These are phyloP conservation scores for Seriola rivoliana DNA, from an alignment of 2,113 vertebrate species.

Conservation along the genomic window DNA sequence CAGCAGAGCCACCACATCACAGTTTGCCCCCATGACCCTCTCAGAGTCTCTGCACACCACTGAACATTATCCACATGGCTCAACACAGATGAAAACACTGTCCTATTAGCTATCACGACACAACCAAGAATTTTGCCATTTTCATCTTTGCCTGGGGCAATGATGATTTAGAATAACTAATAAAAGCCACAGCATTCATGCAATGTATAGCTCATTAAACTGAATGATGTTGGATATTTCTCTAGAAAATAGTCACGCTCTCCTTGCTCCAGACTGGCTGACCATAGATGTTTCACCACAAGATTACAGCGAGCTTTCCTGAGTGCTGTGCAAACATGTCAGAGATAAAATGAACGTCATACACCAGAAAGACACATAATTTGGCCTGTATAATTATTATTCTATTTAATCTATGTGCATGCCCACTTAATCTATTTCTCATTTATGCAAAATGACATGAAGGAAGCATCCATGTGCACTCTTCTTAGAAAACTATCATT, in stretches of 20 bases:
- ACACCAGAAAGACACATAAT: neutral
- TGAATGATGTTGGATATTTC: constrained; percentile 26
- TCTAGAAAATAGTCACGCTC: constrained; percentile 48
- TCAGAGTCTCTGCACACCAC: constrained; percentile 23
- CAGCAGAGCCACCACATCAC: constrained; percentile 4
- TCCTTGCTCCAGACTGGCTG: constrained; percentile 11
- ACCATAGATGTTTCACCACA: constrained; percentile 7
- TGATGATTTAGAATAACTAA: constrained; percentile 49
- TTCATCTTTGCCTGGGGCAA: constrained; percentile 35
- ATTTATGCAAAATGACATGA: constrained; percentile 15
- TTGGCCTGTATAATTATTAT: neutral
- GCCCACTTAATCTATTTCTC: neutral
- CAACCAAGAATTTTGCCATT: constrained; percentile 30
- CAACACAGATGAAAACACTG: constrained; percentile 48
- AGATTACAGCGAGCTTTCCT: neutral
- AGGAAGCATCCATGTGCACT: neutral
- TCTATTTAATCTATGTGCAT: neutral
- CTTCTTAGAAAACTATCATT: neutral
- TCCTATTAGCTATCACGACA: constrained; percentile 42
- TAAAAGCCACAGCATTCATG: constrained; percentile 48
- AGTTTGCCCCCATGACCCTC: neutral
- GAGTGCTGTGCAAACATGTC: constrained; percentile 9
- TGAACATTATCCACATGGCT: constrained; percentile 50
- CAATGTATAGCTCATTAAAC: constrained; percentile 41
- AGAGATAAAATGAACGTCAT: neutral